These are phyloP conservation scores for Periophthalmus magnuspinnatus DNA, from an alignment of 2,797 vertebrate genomes.

Conservation along the genomic window DNA sequence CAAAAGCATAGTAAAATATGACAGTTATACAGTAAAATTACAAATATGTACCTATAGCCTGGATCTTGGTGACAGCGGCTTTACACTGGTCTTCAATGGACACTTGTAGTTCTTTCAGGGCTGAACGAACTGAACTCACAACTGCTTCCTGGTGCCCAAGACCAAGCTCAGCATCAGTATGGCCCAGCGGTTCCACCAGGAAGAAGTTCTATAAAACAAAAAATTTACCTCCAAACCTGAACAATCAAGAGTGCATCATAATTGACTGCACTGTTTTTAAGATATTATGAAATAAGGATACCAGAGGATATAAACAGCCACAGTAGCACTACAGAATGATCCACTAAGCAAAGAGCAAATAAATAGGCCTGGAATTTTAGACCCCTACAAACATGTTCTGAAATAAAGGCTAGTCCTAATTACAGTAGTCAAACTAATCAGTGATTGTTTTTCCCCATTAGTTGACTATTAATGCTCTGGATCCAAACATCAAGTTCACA, in stretches of 20 bases:
- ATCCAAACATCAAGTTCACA: too few relatives aligned
- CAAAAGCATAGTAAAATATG: too few relatives aligned
- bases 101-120: conserved; percentile 61
- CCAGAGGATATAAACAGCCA: too few relatives aligned
- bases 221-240: not conserved
- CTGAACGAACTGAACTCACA: conserved; percentile 50
- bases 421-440: too few relatives aligned
- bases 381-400: too few relatives aligned
- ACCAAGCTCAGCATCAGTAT: conserved; percentile 12
- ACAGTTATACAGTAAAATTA: not conserved
- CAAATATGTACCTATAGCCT: conserved; percentile 49
- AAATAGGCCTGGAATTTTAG: too few relatives aligned
- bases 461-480: too few relatives aligned
- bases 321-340: too few relatives aligned
- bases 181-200: conserved; percentile 36
- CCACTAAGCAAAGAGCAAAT: too few relatives aligned
- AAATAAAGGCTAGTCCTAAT: too few relatives aligned
- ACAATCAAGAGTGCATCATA: not conserved
- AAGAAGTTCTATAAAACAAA: conserved; percentile 60
- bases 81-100: conserved; percentile 62
- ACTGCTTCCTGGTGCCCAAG: conserved; percentile 41
- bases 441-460: too few relatives aligned
- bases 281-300: not conserved
- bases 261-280: not conserved
- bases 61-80: conserved; percentile 59